Evolutionary conservation across 2,113 vertebrate species (phyloP).

Genomic region (Plestiodon gilberti): DNA sequence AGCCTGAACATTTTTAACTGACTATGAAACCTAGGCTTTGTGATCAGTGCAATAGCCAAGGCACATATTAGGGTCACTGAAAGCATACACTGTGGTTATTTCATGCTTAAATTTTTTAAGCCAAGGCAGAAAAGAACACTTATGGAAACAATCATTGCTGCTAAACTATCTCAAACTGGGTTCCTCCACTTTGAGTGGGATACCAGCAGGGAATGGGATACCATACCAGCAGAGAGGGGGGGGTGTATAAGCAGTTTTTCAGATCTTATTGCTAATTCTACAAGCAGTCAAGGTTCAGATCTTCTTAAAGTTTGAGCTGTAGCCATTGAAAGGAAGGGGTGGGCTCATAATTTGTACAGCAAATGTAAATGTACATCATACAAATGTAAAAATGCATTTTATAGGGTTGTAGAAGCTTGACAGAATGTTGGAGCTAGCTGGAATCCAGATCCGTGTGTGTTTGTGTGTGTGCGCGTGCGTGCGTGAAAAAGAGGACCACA

Average conservation of each 20-base stretch:
- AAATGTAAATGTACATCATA: too few species aligned
- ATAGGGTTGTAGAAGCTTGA: background rate
- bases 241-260: background rate
- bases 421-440: background rate
- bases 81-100: background rate
- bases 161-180: background rate
- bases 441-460: background rate
- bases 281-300: background rate
- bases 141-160: background rate
- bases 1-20: background rate
- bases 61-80: background rate
- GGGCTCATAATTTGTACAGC: background rate
- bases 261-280: background rate
- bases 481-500: background rate
- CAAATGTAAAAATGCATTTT: too few species aligned
- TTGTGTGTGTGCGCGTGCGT: background rate
- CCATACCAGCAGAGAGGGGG: background rate
- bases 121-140: background rate
- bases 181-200: too few species aligned
- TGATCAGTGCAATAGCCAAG: background rate
- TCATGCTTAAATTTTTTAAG: background rate
- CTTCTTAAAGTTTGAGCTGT: background rate
- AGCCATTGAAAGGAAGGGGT: background rate
- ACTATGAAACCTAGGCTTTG: background rate
- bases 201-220: background rate